Base-by-base conservation (phyloP, 2,113 vertebrate species). In the Onychorhynchus coronatus region DNA sequence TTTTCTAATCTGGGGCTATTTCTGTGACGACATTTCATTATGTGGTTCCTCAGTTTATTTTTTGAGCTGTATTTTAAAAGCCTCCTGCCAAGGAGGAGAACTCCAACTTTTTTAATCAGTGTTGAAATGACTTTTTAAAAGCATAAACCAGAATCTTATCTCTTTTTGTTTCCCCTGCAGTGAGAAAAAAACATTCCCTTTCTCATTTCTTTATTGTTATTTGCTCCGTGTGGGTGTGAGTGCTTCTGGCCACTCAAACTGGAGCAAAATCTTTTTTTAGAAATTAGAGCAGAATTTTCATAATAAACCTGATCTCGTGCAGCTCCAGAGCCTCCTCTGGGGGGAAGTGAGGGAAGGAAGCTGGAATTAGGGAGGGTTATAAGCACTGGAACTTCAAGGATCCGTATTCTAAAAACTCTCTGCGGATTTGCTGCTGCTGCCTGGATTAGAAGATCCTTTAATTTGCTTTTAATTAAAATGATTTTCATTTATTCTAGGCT, bases 401-500 rank as follows among this genome's bases (percentile, higher is more conserved):
- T 85, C 73, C 31, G 15, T 81, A 12, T 86, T 90, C 76, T 44
- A 6, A 74, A 83, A 93, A 50, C 65, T 39, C 94, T 63, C 93
- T 0, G 1, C 0, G 41, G 96, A 13, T 77, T 93, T 78, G 49
- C 85, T 78, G 8, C 66, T 14, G 52, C 85, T 75, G 93, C 90
- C 91, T 92, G 86, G 90, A 96, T 96, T 97, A 93, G 92, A 61
- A 88, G 42, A 11, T 7, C 35, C 73, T 95, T 92, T 92, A 93
- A 96, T 96, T 94, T 86, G 72, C 79, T 94, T 95, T 96, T 97
- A 97, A 96, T 97, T 97, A 96, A 96, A 96, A 86, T 20, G 17
- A 73, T 90, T 93, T 87, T 95, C 88, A 65, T 95, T 89, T 96
- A 93, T 96, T 86, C 95, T 3, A 3, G 10, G 92, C 31, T 37